Evolutionary conservation across 2,113 vertebrate species (phyloP).

Genomic region (Planiliza haematocheilus): DNA sequence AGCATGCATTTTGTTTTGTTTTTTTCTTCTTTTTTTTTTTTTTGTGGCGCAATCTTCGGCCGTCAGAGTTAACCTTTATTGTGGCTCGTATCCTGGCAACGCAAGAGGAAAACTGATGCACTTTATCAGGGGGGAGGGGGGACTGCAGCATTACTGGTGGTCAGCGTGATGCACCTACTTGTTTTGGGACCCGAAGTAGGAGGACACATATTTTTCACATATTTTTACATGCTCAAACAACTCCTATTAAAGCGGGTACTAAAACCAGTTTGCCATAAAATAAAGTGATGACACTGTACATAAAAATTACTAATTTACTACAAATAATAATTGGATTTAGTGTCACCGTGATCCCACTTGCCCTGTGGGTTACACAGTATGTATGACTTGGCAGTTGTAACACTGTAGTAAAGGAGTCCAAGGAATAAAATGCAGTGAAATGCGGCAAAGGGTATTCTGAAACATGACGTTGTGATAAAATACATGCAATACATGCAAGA

Average conservation of each 20-base stretch:
- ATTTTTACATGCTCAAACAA: background rate
- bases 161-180: background rate
- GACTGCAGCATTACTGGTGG: conserved; percentile 1
- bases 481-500: too few species aligned
- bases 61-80: conserved; percentile 5
- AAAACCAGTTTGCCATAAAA: background rate
- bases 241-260: too few species aligned
- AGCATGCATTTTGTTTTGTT: too few species aligned
- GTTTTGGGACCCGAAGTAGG: background rate
- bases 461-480: too few species aligned
- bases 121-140: background rate
- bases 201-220: background rate
- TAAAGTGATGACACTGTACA: background rate
- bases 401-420: too few species aligned
- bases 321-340: background rate
- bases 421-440: too few species aligned
- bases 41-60: background rate
- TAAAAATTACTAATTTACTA: background rate
- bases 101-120: background rate
- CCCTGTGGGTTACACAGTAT: too few species aligned
- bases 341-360: too few species aligned
- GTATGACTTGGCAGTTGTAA: too few species aligned
- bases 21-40: too few species aligned
- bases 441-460: too few species aligned
- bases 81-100: background rate